Evolutionary conservation across 2,888 invertebrate genomes (phyloP).

Genomic region (Phaonia tiefii): DNA sequence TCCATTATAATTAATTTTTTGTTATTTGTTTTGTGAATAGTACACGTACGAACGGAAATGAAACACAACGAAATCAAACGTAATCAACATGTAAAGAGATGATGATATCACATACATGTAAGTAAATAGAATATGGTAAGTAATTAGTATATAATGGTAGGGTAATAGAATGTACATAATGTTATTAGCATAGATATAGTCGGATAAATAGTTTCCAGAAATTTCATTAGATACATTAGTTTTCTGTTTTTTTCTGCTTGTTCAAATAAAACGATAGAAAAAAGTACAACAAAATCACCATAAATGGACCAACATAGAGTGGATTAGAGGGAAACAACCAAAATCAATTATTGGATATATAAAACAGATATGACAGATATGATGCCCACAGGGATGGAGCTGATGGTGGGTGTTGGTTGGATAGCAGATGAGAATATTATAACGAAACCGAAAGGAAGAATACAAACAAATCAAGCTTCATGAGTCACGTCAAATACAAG

Average conservation of each 20-base stretch:
- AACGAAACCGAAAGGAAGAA: not conserved
- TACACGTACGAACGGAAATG: constrained; percentile 58
- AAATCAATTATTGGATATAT: not conserved
- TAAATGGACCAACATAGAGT: no score
- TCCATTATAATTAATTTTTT: constrained; percentile 37
- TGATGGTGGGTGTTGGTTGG: constrained; percentile 7
- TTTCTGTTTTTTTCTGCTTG: constrained; percentile 39
- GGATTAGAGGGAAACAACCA: no score
- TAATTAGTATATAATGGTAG: constrained; percentile 11
- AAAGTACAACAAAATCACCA: no score
- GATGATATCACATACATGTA: constrained; percentile 40
- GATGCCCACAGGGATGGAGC: not conserved
- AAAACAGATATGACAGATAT: no score
- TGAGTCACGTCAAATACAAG: constrained; percentile 25
- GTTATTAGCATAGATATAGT: not conserved
- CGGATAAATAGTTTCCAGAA: not conserved
- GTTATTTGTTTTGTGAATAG: constrained; percentile 36
- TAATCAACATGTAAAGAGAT: constrained; percentile 55
- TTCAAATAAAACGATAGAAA: constrained; percentile 63
- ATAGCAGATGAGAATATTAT: not conserved
- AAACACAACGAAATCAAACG: constrained; percentile 62
- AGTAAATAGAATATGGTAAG: no score
- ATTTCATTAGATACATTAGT: not conserved
- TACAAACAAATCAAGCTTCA: constrained; percentile 7
- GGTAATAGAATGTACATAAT: constrained; percentile 24